phyloP scores from a whole-genome alignment of 2,113 vertebrate species.

The Nestor notabilis region DNA sequence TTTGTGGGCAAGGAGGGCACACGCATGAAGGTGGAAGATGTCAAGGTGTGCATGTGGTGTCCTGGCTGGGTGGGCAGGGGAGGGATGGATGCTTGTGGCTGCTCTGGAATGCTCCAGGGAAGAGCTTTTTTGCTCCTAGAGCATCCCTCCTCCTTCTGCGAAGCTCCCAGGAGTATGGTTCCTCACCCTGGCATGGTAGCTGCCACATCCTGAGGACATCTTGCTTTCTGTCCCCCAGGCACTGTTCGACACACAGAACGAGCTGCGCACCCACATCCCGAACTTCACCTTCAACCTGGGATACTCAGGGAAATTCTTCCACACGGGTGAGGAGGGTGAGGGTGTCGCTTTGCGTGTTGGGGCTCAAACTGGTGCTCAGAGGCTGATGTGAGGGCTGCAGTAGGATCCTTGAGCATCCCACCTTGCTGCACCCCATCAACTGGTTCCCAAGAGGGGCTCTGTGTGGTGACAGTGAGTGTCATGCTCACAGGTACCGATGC shows the following conservation, averaged over 20 bases:
- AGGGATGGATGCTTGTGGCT: not conserved
- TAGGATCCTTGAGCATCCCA: not conserved
- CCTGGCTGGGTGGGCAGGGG: not conserved
- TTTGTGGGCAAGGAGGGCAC: conserved; percentile 98
- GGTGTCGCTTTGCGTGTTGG: fast-evolving
- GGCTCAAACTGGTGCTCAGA: not conserved
- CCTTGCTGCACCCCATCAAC: not conserved
- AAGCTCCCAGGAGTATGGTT: fast-evolving
- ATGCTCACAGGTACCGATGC: conserved; percentile 86
- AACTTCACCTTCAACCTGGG: conserved; percentile 99
- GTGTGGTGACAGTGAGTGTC: fast-evolving
- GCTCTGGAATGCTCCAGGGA: not conserved
- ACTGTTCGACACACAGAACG: conserved; percentile 90
- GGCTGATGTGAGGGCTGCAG: fast-evolving
- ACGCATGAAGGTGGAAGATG: conserved; percentile 94
- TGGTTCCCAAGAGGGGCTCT: not conserved
- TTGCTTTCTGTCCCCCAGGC: conserved; percentile 77
- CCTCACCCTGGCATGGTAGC: not conserved
- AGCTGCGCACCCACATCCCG: conserved; percentile 91
- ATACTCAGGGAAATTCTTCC: conserved; percentile 99
- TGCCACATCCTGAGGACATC: not conserved
- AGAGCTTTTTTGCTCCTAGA: not conserved
- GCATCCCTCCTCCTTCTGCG: fast-evolving
- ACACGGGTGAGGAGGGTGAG: conserved; percentile 84
- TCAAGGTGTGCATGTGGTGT: conserved; percentile 81